Evolutionary conservation across 2,797 vertebrate genomes (phyloP).

Genomic region (Jordanella pulchra): DNA sequence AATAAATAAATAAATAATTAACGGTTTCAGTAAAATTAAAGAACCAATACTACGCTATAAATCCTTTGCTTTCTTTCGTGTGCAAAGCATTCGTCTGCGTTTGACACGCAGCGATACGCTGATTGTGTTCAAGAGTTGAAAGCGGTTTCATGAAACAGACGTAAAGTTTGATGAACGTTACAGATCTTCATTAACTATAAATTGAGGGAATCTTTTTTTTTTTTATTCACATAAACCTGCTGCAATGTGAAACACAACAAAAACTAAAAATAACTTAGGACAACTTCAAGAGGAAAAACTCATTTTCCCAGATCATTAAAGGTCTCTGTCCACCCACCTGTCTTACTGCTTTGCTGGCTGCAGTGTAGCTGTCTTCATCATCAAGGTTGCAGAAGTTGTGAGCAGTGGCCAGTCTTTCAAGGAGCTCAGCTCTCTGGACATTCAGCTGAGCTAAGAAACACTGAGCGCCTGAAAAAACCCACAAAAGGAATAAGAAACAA

Average conservation of each 20-base stretch:
- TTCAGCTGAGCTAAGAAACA: constrained; percentile 93
- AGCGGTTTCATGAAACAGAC: neutral
- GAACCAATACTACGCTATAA: neutral
- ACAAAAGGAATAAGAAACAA: neutral
- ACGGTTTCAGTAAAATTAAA: neutral
- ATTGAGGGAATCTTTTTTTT: neutral
- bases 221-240: neutral
- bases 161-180: neutral
- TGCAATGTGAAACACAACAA: neutral
- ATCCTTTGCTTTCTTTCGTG: neutral
- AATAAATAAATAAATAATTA: neutral
- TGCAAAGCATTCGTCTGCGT: neutral
- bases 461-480: constrained; percentile 77
- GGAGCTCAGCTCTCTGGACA: constrained; percentile 89
- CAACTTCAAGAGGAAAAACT: neutral
- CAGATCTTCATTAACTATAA: neutral
- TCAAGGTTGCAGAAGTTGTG: constrained; percentile 94
- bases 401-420: constrained; percentile 93
- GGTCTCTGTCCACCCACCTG: constrained; percentile 78
- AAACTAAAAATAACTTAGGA: no score
- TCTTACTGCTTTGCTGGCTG: constrained; percentile 90
- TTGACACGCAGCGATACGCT: neutral
- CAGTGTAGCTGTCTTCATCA: constrained; percentile 88
- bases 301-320: neutral
- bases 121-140: neutral